A percentile compares a stretch with the other conserved stretches of the same genome.
Conservation (phyloP, 2,797 vertebrate species). For the Mycteria americana region DNA sequence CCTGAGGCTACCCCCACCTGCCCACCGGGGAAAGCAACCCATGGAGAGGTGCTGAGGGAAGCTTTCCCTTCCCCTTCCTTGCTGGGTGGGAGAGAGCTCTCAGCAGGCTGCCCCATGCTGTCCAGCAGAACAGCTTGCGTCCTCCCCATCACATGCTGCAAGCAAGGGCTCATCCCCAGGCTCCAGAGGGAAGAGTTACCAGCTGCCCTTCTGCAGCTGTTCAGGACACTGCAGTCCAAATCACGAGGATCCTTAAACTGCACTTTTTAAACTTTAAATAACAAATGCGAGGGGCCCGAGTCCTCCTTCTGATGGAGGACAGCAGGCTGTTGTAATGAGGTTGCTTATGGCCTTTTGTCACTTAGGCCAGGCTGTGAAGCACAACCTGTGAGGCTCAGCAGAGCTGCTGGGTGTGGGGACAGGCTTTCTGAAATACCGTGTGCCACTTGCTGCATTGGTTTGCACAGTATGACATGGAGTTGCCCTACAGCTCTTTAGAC, state of each 20-base stretch:
- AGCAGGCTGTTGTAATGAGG: neutral
- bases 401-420: neutral
- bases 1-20: neutral
- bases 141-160: accelerated
- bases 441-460: neutral
- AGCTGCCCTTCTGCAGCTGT: neutral
- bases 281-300: neutral
- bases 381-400: neutral
- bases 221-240: neutral
- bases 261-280: neutral
- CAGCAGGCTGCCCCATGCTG: neutral
- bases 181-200: neutral
- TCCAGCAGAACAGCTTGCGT: neutral
- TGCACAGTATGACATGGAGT: neutral
- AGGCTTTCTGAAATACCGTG: neutral
- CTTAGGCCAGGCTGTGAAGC: neutral
- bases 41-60: neutral
- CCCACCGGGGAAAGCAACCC: neutral
- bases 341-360: neutral
- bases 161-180: neutral
- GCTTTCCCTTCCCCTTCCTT: neutral
- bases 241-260: neutral
- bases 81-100: neutral
- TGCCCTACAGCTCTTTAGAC: neutral
- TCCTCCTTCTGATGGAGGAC: neutral